Conservation (phyloP, 2,888 invertebrate species). For the Yponomeuta evonymella region DNA sequence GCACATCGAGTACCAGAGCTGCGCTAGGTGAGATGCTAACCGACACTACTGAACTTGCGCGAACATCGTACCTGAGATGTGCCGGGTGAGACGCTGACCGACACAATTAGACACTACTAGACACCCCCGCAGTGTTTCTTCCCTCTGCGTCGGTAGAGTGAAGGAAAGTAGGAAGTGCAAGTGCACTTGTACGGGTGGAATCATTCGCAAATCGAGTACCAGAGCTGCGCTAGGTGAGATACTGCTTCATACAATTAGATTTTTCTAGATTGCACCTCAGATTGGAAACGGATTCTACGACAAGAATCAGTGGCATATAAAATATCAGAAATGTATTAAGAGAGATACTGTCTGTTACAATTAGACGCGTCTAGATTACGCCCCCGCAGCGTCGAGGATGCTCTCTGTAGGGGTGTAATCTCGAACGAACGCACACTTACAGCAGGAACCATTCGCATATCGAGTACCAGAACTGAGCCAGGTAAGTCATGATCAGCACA, state of each 20-base stretch:
- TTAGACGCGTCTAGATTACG: conserved; percentile 82
- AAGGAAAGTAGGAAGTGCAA: conserved; percentile 52
- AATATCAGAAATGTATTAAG: neutral
- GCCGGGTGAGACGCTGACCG: no score
- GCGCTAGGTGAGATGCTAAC: conserved; percentile 81
- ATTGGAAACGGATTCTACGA: no score
- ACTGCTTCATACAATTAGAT: neutral
- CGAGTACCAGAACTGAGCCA: conserved; percentile 78
- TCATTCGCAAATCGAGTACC: conserved; percentile 93
- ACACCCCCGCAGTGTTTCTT: conserved; percentile 92
- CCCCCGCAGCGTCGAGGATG: conserved; percentile 81
- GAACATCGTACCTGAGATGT: neutral
- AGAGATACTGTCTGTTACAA: no score
- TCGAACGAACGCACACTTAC: conserved; percentile 62
- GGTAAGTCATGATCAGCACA: no score
- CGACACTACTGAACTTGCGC: neutral
- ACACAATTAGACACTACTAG: conserved; percentile 77
- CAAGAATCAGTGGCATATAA: no score
- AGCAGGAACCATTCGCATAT: conserved; percentile 97
- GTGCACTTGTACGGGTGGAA: conserved; percentile 88
- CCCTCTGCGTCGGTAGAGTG: conserved; percentile 38
- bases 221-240: conserved; percentile 88
- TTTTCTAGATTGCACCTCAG: no score
- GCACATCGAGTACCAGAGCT: conserved; percentile 89
- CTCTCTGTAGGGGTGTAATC: conserved; percentile 70